Conservation (phyloP, 2,888 invertebrate species). For the Matsumyia berberina region DNA sequence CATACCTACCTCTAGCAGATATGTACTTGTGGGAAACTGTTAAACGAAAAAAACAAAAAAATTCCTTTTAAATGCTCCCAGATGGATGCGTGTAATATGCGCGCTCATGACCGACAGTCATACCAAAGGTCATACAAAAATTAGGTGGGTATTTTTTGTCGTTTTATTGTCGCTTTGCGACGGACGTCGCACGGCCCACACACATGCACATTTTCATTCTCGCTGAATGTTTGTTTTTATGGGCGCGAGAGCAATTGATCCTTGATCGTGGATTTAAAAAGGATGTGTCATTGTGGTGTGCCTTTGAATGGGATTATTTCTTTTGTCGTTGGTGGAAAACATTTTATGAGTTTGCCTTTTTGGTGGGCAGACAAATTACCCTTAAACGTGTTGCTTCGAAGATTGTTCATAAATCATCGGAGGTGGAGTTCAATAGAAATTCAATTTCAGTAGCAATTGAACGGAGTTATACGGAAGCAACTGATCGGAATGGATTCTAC, state of each 20-base stretch:
- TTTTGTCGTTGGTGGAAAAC: background rate
- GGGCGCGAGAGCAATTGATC: conserved; percentile 66
- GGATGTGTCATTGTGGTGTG: conserved; percentile 38
- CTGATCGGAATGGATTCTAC: background rate
- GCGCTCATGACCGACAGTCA: conserved; percentile 30
- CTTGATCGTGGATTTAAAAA: conserved; percentile 56
- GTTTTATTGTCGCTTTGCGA: conserved; percentile 55
- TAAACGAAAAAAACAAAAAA: conserved; percentile 35
- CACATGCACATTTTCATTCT: conserved; percentile 12
- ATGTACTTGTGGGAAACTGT: conserved; percentile 42
- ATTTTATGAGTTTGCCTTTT: conserved; percentile 39
- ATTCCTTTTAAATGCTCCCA: conserved; percentile 71
- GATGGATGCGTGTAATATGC: conserved; percentile 55
- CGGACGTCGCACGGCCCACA: conserved; percentile 9
- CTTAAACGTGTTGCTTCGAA: background rate
- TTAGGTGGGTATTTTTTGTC: conserved; percentile 41
- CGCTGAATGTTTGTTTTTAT: conserved; percentile 65
- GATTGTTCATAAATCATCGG: conserved; percentile 24
- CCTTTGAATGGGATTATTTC: conserved; percentile 22
- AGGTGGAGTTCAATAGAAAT: background rate
- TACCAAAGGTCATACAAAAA: conserved; percentile 58
- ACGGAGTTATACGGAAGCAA: background rate
- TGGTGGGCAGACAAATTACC: conserved; percentile 27
- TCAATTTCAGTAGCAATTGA: background rate
- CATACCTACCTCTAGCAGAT: conserved; percentile 13